phyloP scores from a whole-genome alignment of 2,888 invertebrate genomes.

The Eumerus sabulonum region DNA sequence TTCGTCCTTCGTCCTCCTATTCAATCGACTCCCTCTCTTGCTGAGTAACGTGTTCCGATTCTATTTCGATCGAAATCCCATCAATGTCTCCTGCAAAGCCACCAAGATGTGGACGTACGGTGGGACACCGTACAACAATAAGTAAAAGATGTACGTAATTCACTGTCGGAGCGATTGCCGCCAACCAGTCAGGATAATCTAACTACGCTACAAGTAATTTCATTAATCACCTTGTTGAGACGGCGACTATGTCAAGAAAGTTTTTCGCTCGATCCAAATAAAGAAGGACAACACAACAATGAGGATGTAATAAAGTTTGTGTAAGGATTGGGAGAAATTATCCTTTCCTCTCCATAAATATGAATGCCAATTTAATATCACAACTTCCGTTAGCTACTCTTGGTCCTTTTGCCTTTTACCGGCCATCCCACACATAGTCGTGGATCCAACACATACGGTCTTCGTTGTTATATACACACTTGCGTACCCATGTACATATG shows the following conservation, averaged over 20 bases:
- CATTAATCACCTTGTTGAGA: conserved; percentile 66
- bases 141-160: not conserved
- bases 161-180: conserved; percentile 33
- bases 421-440: too few relatives aligned
- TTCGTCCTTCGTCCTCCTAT: too few relatives aligned
- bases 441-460: not conserved
- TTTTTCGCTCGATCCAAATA: conserved; percentile 12
- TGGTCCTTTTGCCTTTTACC: conserved; percentile 5
- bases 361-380: conserved; percentile 57
- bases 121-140: conserved; percentile 14
- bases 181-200: conserved; percentile 29
- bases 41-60: too few relatives aligned
- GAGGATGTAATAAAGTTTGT: conserved; percentile 43
- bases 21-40: too few relatives aligned
- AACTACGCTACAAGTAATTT: conserved; percentile 60
- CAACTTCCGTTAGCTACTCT: conserved; percentile 36
- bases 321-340: conserved; percentile 6
- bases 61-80: conserved; percentile 57
- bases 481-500: too few relatives aligned
- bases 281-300: conserved; percentile 1
- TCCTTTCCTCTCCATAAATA: conserved; percentile 35
- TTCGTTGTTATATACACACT: conserved; percentile 42
- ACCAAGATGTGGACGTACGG: conserved; percentile 34
- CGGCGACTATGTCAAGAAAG: conserved; percentile 66
- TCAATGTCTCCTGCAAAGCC: conserved; percentile 59